phyloP scores from a whole-genome alignment of 2,113 vertebrate species.

The Takifugu flavidus region DNA sequence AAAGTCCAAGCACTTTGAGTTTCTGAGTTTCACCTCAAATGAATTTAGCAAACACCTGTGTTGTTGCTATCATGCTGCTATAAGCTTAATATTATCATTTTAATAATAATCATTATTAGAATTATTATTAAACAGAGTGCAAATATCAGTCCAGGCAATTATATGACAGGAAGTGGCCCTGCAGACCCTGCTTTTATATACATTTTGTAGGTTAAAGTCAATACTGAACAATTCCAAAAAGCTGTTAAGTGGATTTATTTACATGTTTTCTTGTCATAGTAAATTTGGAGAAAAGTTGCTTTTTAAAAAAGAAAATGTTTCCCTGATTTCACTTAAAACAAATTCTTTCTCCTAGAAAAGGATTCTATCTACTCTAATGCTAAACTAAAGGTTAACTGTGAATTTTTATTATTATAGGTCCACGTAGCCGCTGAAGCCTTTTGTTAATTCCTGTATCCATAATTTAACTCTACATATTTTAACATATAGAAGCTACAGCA shows the following conservation, averaged over 20 bases:
- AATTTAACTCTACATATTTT: constrained; percentile 27
- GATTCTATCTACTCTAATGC: too few species aligned
- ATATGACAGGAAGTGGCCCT: constrained; percentile 37
- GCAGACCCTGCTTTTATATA: constrained; percentile 42
- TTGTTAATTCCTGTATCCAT: constrained; percentile 22
- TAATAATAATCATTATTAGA: neutral
- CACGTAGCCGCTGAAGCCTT: neutral
- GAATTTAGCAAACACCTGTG: constrained; percentile 44
- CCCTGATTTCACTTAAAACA: constrained; percentile 14
- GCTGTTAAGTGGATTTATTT: constrained; percentile 25
- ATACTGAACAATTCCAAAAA: constrained; percentile 41
- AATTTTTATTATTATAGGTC: neutral
- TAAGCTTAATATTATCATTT: constrained; percentile 34
- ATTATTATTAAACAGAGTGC: constrained; percentile 34
- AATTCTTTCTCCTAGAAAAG: constrained; percentile 5
- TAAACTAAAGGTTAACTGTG: too few species aligned
- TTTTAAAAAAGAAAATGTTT: neutral
- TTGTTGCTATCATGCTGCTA: constrained; percentile 64
- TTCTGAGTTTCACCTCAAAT: constrained; percentile 29
- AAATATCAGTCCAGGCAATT: constrained; percentile 34
- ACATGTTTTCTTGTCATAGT: constrained; percentile 12
- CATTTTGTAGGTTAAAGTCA: constrained; percentile 38
- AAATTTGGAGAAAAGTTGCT: neutral
- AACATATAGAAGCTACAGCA: constrained; percentile 42
- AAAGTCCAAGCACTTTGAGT: constrained; percentile 37